These are phyloP conservation scores for Notoglanidium macrostoma DNA, from an alignment of 2,797 vertebrate genomes.

Conservation along the genomic window DNA sequence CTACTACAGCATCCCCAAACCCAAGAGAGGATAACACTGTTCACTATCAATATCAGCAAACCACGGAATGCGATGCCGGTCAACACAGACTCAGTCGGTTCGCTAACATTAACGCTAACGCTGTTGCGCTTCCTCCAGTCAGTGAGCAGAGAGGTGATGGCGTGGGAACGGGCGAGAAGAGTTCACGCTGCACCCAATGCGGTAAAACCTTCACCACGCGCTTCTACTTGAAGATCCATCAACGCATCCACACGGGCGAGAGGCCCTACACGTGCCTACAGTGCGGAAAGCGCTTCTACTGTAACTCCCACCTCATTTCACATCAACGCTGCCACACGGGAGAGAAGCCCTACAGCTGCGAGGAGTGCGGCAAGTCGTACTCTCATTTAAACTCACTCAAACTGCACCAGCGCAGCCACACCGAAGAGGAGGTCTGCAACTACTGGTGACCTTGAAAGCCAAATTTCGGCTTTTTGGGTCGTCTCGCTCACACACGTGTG, in stretches of 20 bases:
- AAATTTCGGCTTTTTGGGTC: not conserved
- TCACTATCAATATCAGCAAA: slow-evolving; percentile 37
- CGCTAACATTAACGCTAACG: not conserved
- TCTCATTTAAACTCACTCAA: slow-evolving; percentile 60
- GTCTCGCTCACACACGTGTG: not conserved
- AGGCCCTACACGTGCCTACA: slow-evolving; percentile 56
- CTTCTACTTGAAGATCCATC: slow-evolving; percentile 61
- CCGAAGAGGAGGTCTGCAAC: slow-evolving; percentile 45
- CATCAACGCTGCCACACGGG: slow-evolving; percentile 60
- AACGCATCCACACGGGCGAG: slow-evolving; percentile 59
- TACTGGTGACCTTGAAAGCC: slow-evolving; percentile 46
- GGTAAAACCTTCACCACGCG: slow-evolving; percentile 60
- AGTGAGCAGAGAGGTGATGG: slow-evolving; percentile 32
- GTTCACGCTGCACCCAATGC: slow-evolving; percentile 54
- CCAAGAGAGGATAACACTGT: slow-evolving; percentile 5
- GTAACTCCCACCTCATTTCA: slow-evolving; percentile 59
- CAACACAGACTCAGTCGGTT: slow-evolving; percentile 17
- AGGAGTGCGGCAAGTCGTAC: slow-evolving; percentile 59
- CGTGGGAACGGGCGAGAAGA: slow-evolving; percentile 39
- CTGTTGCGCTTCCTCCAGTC: not conserved
- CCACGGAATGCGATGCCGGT: slow-evolving; percentile 10
- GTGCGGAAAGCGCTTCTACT: slow-evolving; percentile 60
- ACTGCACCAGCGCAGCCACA: slow-evolving; percentile 59
- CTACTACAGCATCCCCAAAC: slow-evolving; percentile 27
- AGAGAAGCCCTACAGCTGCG: slow-evolving; percentile 59